phyloP scores from a whole-genome alignment of 2,888 invertebrate species.

The Nezara viridula region DNA sequence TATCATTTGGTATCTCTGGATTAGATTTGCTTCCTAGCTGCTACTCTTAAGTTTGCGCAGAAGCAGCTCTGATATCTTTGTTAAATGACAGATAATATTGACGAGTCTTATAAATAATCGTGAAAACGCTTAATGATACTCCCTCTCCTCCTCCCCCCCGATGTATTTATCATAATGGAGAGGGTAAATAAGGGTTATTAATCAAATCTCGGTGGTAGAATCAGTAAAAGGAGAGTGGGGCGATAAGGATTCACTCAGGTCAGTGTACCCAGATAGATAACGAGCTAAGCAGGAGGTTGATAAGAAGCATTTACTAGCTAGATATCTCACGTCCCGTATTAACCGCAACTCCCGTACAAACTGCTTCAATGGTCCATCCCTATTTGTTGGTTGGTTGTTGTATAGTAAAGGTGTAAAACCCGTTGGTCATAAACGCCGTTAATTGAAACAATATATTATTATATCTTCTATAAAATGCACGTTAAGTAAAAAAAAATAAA shows the following conservation, averaged over 20 bases:
- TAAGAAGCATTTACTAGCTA: background rate
- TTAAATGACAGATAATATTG: background rate
- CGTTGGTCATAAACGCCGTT: too few species aligned
- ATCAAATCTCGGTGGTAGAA: background rate
- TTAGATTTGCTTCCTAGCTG: background rate
- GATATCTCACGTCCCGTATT: background rate
- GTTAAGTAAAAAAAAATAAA: too few species aligned
- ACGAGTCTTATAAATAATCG: background rate
- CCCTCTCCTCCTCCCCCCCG: too few species aligned
- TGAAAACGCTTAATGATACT: background rate
- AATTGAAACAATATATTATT: too few species aligned
- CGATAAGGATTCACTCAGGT: slow-evolving; percentile 10
- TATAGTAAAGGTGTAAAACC: too few species aligned
- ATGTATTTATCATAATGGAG: background rate
- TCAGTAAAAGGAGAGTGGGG: background rate
- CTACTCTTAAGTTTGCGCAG: background rate
- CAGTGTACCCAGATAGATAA: background rate
- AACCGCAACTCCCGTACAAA: background rate
- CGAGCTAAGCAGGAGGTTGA: background rate
- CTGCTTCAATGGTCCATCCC: background rate
- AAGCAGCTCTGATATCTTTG: background rate
- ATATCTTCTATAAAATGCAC: too few species aligned
- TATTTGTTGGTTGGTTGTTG: too few species aligned
- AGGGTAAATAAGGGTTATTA: background rate
- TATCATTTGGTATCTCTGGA: background rate